A percentile compares a stretch with the other conserved stretches of the same genome.
Evolutionary conservation across 2,113 vertebrate species (phyloP).

Genomic region (Actenoides lindsayi): DNA sequence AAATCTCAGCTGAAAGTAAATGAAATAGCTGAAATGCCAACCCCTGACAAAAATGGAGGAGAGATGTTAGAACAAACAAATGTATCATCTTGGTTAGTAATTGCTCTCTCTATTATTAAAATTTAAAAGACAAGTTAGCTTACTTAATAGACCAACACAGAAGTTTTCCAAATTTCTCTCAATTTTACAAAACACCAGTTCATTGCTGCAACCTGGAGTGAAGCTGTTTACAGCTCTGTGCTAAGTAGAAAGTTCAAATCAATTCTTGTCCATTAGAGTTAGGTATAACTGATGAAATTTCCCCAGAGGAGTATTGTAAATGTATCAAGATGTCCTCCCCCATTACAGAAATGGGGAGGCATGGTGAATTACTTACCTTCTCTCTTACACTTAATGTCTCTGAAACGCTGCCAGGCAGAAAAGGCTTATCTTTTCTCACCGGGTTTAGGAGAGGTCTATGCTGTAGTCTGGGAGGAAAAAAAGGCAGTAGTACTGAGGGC

Average conservation of each 20-base stretch:
- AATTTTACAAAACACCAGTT: conserved; percentile 80
- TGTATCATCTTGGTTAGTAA: conserved; percentile 46
- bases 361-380: conserved; percentile 83
- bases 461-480: conserved; percentile 50
- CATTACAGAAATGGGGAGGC: conserved; percentile 82
- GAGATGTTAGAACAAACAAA: conserved; percentile 42
- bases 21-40: conserved; percentile 51
- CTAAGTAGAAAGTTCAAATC: conserved; percentile 87
- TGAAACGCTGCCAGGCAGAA: conserved; percentile 78
- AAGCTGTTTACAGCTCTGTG: conserved; percentile 82
- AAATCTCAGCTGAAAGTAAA: conserved; percentile 29
- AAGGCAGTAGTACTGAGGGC: background rate
- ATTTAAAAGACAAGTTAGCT: conserved; percentile 44
- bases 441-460: conserved; percentile 63
- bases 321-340: conserved; percentile 83
- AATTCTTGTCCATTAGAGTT: conserved; percentile 89
- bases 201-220: conserved; percentile 71
- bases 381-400: conserved; percentile 82
- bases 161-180: conserved; percentile 77
- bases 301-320: conserved; percentile 82
- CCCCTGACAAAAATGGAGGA: conserved; percentile 17
- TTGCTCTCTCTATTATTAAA: conserved; percentile 67
- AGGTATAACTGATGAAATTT: conserved; percentile 87
- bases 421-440: conserved; percentile 74
- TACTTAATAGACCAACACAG: conserved; percentile 58